A percentile compares a stretch with the other conserved stretches of the same genome.
These are phyloP conservation scores for Idaea dimidiata DNA, from an alignment of 2,888 invertebrate species.

Conservation along the genomic window DNA sequence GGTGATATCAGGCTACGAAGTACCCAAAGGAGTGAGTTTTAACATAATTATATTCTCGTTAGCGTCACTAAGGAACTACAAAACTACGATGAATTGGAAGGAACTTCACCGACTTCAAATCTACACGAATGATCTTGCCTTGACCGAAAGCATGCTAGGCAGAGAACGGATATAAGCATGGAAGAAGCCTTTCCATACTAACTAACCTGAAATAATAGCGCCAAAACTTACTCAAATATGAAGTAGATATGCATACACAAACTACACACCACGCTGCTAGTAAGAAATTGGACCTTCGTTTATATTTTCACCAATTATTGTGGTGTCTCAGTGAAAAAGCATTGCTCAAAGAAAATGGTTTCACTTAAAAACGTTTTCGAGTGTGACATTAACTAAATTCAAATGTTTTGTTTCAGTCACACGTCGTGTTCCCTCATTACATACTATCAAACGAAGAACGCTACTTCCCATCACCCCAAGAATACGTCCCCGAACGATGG, in stretches of 20 bases:
- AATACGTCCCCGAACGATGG: conserved; percentile 90
- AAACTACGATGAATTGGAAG: background rate
- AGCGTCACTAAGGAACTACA: background rate
- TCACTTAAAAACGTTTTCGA: background rate
- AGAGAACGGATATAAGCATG: too few relatives aligned
- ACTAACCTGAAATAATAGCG: too few relatives aligned
- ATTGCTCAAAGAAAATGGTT: background rate
- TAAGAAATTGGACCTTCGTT: too few relatives aligned
- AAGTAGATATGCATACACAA: too few relatives aligned
- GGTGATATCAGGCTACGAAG: conserved; percentile 87
- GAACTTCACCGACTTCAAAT: background rate
- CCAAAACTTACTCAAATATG: too few relatives aligned
- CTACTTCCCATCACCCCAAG: conserved; percentile 86
- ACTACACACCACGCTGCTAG: too few relatives aligned
- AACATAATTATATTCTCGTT: background rate
- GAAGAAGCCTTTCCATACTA: too few relatives aligned
- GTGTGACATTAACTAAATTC: conserved; percentile 5
- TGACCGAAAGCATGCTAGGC: too few relatives aligned
- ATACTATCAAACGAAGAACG: conserved; percentile 86
- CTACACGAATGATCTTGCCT: too few relatives aligned
- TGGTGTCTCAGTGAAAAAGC: too few relatives aligned
- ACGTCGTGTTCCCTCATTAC: conserved; percentile 89
- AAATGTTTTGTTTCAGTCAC: conserved; percentile 79
- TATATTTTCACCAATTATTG: too few relatives aligned
- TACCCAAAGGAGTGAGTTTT: conserved; percentile 90